Conservation (phyloP, 2,113 vertebrate genomes). For the Gadus chalcogrammus region DNA sequence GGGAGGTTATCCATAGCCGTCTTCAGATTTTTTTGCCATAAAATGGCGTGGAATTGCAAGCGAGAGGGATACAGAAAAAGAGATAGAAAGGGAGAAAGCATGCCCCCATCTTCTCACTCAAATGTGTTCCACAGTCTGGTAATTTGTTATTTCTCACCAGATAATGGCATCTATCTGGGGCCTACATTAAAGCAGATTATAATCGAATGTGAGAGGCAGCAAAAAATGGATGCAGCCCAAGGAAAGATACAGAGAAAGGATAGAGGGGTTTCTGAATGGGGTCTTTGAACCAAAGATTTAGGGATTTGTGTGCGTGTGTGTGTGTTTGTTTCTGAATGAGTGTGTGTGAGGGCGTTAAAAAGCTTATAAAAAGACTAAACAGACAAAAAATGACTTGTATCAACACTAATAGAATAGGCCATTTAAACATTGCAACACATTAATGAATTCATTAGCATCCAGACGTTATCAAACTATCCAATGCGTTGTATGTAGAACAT, state of each 20-base stretch:
- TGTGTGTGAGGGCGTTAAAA: no score
- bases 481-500: no score
- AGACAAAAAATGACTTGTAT: no score
- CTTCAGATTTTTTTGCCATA: not conserved
- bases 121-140: not conserved
- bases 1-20: no score
- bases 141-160: slow-evolving; percentile 7
- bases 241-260: not conserved
- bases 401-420: no score
- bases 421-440: no score
- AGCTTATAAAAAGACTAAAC: no score
- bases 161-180: slow-evolving; percentile 5
- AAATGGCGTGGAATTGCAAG: not conserved
- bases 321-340: no score
- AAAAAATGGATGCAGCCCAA: not conserved
- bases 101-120: not conserved
- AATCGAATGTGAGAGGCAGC: slow-evolving; percentile 2
- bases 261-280: not conserved
- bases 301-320: no score
- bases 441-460: no score
- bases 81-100: not conserved
- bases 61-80: not conserved
- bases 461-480: no score
- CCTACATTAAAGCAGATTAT: not conserved
- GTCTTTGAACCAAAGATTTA: not conserved